Conservation (phyloP, 2,113 vertebrate genomes). For the Ifrita kowaldi region DNA sequence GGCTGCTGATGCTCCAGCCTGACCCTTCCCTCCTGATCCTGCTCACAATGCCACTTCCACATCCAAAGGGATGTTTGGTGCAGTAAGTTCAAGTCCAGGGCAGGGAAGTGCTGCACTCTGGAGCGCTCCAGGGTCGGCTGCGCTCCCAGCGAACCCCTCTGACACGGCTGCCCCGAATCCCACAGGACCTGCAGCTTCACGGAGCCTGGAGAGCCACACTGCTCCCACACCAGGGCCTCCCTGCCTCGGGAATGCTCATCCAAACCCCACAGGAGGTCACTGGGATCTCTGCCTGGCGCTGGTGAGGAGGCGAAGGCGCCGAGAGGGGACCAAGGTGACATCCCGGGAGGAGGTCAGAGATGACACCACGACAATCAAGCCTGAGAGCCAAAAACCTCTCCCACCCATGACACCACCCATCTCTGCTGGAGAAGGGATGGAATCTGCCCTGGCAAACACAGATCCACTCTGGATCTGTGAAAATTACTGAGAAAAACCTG, state of each 20-base stretch:
- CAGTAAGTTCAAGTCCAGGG: neutral
- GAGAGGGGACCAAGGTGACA: neutral
- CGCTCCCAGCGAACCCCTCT: neutral
- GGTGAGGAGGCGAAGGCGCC: rapidly evolving
- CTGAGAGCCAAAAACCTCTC: neutral
- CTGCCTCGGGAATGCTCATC: rapidly evolving
- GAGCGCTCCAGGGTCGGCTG: neutral
- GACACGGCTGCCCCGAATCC: neutral
- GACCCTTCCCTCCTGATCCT: neutral
- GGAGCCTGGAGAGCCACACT: rapidly evolving
- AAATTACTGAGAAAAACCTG: neutral
- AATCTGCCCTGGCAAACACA: neutral
- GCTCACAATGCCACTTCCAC: neutral
- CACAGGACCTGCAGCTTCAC: neutral
- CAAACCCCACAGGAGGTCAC: neutral
- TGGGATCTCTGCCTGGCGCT: neutral
- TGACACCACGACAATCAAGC: neutral
- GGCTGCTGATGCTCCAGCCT: neutral
- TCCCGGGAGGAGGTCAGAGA: neutral
- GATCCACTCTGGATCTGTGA: neutral
- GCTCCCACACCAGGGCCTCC: neutral
- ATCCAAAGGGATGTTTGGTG: neutral
- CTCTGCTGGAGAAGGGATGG: neutral
- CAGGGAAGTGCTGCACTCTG: neutral
- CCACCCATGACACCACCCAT: rapidly evolving